These are phyloP conservation scores for Phocoena phocoena DNA, from an alignment of 2,113 vertebrate genomes.

Conservation along the genomic window DNA sequence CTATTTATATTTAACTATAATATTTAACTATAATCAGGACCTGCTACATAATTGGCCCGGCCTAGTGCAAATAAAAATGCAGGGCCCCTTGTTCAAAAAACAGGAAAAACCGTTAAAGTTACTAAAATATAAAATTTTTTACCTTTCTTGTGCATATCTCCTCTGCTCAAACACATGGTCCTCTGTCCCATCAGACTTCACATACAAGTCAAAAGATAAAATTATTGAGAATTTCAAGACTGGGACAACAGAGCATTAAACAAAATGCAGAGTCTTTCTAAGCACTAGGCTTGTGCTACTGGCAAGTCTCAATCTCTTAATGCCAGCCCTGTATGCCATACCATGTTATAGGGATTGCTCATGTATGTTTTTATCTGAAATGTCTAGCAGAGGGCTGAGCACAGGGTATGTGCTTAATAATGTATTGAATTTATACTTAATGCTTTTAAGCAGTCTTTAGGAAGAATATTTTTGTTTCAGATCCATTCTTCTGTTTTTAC, in stretches of 20 bases:
- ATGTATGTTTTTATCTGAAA: neutral
- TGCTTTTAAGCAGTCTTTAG: neutral
- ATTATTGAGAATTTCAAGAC: neutral
- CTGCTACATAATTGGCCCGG: neutral
- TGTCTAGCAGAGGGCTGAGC: neutral
- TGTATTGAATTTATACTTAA: neutral
- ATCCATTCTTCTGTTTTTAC: neutral
- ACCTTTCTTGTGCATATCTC: neutral
- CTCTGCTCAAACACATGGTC: neutral
- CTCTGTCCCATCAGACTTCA: neutral
- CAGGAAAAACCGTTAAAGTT: neutral
- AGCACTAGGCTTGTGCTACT: neutral
- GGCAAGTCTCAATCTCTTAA: neutral
- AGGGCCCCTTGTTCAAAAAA: neutral
- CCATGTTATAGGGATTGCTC: neutral
- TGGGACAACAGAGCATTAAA: neutral
- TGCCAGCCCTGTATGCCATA: neutral
- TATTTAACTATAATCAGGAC: neutral
- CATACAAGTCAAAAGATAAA: conserved; percentile 9
- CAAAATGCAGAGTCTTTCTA: neutral
- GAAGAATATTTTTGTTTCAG: conserved; percentile 11
- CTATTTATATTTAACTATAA: neutral
- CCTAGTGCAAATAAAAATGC: neutral
- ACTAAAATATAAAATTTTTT: neutral
- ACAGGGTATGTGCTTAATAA: neutral